phyloP scores from a whole-genome alignment of 2,888 invertebrate species.

The Caenorhabditis sp. region DNA sequence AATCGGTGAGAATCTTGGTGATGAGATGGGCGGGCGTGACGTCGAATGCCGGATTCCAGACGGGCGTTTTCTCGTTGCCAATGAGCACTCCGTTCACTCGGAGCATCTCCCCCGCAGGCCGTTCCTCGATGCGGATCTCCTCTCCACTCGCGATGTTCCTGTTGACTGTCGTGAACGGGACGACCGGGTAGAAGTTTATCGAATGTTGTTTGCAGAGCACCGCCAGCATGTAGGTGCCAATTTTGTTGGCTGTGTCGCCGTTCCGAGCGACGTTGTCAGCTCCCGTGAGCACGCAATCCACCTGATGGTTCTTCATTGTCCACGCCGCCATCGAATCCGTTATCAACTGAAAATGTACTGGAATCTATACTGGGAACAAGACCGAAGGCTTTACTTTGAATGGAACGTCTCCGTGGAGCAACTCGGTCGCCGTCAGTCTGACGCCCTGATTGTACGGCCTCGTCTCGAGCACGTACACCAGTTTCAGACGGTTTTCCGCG shows the following conservation, averaged over 20 bases:
- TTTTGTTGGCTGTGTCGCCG: slow-evolving; percentile 97
- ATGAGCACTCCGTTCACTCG: slow-evolving; percentile 84
- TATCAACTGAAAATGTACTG: slow-evolving; percentile 83
- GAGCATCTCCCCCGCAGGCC: slow-evolving; percentile 92
- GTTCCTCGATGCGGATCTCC: slow-evolving; percentile 92
- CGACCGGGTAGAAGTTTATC: slow-evolving; percentile 64
- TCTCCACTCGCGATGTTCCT: slow-evolving; percentile 87
- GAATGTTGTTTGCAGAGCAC: slow-evolving; percentile 90
- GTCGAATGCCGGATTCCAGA: slow-evolving; percentile 99
- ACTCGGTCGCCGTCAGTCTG: slow-evolving; percentile 93
- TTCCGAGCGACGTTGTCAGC: slow-evolving; percentile 96
- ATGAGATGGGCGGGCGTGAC: slow-evolving; percentile 94
- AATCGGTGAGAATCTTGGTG: slow-evolving; percentile 66
- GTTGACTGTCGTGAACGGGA: slow-evolving; percentile 95
- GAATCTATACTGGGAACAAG: not conserved
- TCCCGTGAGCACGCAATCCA: slow-evolving; percentile 93
- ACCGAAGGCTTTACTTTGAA: slow-evolving; percentile 53
- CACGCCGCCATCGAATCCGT: slow-evolving; percentile 96
- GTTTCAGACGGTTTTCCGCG: slow-evolving; percentile 83
- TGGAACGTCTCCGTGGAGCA: slow-evolving; percentile 83
- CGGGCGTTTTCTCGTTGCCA: slow-evolving; percentile 86
- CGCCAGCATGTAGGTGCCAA: slow-evolving; percentile 85
- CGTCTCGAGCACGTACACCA: slow-evolving; percentile 96
- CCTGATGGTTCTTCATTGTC: slow-evolving; percentile 88
- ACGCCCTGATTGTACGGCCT: slow-evolving; percentile 98